phyloP scores from a whole-genome alignment of 2,797 vertebrate species.

The Psittacula derbiana region DNA sequence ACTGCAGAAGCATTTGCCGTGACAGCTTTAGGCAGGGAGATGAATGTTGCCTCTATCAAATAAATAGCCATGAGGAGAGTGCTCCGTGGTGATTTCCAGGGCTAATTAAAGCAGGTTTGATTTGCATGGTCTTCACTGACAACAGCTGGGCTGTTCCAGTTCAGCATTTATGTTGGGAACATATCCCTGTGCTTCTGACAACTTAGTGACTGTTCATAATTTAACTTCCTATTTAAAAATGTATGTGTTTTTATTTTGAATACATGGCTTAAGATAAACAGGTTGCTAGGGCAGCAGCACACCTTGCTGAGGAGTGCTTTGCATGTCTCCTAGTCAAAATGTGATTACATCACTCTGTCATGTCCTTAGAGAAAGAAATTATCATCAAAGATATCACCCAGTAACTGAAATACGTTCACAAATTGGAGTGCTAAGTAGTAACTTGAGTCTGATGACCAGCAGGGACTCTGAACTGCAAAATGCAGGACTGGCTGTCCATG shows the following conservation, averaged over 20 bases:
- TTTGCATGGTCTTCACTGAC: background rate
- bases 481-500: background rate
- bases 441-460: background rate
- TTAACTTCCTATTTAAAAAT: background rate
- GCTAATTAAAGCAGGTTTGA: constrained; percentile 18
- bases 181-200: background rate
- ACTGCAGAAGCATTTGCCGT: background rate
- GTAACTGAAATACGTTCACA: background rate
- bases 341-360: background rate
- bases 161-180: background rate
- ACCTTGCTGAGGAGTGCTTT: background rate
- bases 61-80: background rate
- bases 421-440: background rate
- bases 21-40: background rate
- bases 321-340: background rate
- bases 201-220: background rate
- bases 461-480: background rate
- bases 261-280: background rate
- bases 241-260: background rate
- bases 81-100: background rate
- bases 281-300: background rate
- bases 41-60: background rate
- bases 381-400: background rate
- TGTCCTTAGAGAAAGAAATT: background rate
- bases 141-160: background rate